Evolutionary conservation across 1,140 invertebrate species (phyloP), one percentile per base, ranked within the genome.

Genomic region (Micrasema longulum): DNA sequence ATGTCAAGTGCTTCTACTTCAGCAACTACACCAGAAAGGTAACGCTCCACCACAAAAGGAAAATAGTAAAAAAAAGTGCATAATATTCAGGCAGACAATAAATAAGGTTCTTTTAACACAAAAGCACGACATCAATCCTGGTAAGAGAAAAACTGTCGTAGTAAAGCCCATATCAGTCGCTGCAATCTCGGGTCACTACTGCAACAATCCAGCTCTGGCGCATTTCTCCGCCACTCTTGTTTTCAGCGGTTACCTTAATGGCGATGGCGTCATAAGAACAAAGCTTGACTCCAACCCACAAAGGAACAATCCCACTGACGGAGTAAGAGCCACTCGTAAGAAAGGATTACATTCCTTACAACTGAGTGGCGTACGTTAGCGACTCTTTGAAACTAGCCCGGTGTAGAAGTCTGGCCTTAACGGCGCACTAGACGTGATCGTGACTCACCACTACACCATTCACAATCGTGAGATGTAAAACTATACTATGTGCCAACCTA

Each of bases 381-480:
- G n/a, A n/a, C n/a, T n/a, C n/a, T n/a, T n/a, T n/a, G n/a, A n/a
- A n/a, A n/a, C n/a, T n/a, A n/a, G n/a, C 14, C 26, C n/a, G 22
- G 20, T 23, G 1, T 26, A 12, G 50, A 4, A 36, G 31, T 16
- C 31, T 57, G 26, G 53, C 53, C 31, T 57, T 38, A 57, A 57
- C 53, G 12, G 53, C 36, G 53, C 53, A 57, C 53, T 38, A 57
- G 53, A 57, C 53, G 53, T n/a, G 26, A 57, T 57, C 53, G 53
- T 57, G 53, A 57, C 53, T 57, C 53, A 57, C 53, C 53, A 57
- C n/a, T n/a, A n/a, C n/a, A n/a, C n/a, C n/a, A n/a, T n/a, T n/a
- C n/a, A n/a, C n/a, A n/a, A 31, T 57, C 53, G 53, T 57, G 53
- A 57, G 31, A n/a, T n/a, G n/a, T n/a, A n/a, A n/a, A n/a, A n/a